A percentile compares a stretch with the other conserved stretches of the same genome.
phyloP scores from a whole-genome alignment of 2,113 vertebrate species.

The Poeciliopsis turrubarensis region DNA sequence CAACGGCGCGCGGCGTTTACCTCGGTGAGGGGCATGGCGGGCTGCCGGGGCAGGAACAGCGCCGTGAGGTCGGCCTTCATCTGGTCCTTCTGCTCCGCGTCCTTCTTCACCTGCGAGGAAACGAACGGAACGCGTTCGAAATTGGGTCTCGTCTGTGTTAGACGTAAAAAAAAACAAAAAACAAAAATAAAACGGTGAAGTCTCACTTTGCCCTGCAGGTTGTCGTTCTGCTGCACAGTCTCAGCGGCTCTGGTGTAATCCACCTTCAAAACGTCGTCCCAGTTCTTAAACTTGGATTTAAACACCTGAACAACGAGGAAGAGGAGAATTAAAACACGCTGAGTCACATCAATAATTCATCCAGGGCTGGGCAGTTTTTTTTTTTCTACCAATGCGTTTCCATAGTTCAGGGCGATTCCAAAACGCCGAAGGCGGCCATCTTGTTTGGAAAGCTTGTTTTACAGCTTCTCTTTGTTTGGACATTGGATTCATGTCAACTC shows the following conservation, averaged over 20 bases:
- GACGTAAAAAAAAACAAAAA: not conserved
- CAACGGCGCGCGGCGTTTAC: slow-evolving; percentile 60
- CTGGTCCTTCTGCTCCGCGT: slow-evolving; percentile 91
- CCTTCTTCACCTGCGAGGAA: slow-evolving; percentile 84
- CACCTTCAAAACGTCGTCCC: slow-evolving; percentile 95
- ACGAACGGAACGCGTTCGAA: not conserved
- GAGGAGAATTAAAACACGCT: not conserved
- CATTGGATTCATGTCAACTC: too few species aligned
- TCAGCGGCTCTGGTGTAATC: slow-evolving; percentile 96
- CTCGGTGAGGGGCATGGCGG: slow-evolving; percentile 90
- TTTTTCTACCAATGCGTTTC: too few species aligned
- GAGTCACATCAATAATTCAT: too few species aligned
- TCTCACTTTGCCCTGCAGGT: slow-evolving; percentile 85
- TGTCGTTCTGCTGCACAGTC: slow-evolving; percentile 81
- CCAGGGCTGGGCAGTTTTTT: too few species aligned
- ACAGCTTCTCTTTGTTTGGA: too few species aligned
- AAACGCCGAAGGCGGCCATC: too few species aligned
- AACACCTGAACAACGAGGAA: slow-evolving; percentile 83
- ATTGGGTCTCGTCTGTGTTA: not conserved
- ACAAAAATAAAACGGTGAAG: not conserved
- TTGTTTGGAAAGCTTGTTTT: too few species aligned
- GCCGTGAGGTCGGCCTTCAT: slow-evolving; percentile 98
- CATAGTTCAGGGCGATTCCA: too few species aligned
- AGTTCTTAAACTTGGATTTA: slow-evolving; percentile 98
- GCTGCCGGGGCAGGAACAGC: slow-evolving; percentile 93